phyloP scores from a whole-genome alignment of 2,797 vertebrate genomes.

The Mus minutoides region DNA sequence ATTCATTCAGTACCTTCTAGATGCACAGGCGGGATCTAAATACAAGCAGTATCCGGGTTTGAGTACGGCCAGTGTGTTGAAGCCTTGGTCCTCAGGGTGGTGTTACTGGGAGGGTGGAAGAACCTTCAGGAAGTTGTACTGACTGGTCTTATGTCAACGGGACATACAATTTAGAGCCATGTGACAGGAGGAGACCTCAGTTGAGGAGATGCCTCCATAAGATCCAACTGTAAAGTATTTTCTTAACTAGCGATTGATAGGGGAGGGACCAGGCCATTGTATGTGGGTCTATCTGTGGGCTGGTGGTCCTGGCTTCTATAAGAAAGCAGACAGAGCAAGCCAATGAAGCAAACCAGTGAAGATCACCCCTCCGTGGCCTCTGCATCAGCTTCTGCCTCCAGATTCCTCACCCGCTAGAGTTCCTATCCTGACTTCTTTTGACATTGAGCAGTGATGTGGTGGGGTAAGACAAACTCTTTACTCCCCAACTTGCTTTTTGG shows the following conservation, averaged over 20 bases:
- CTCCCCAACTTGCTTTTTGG: neutral
- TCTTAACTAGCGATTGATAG: neutral
- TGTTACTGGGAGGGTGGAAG: too few relatives aligned
- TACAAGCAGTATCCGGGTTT: neutral
- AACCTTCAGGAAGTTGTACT: neutral
- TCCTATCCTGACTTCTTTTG: neutral
- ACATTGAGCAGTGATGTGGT: neutral
- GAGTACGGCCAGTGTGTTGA: too few relatives aligned
- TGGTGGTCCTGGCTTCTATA: neutral
- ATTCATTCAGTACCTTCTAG: neutral
- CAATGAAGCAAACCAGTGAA: neutral
- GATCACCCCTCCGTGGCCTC: neutral
- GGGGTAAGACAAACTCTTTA: neutral
- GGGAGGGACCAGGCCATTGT: too few relatives aligned
- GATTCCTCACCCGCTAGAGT: neutral
- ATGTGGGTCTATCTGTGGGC: neutral
- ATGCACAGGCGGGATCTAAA: neutral
- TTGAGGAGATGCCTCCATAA: neutral
- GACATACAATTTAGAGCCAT: neutral
- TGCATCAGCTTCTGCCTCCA: neutral
- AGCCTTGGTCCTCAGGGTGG: neutral
- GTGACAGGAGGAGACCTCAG: too few relatives aligned
- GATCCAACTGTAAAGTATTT: neutral
- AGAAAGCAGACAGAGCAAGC: neutral
- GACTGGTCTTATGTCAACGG: neutral